Conservation (phyloP, 2,888 invertebrate genomes). For the Empis livida region DNA sequence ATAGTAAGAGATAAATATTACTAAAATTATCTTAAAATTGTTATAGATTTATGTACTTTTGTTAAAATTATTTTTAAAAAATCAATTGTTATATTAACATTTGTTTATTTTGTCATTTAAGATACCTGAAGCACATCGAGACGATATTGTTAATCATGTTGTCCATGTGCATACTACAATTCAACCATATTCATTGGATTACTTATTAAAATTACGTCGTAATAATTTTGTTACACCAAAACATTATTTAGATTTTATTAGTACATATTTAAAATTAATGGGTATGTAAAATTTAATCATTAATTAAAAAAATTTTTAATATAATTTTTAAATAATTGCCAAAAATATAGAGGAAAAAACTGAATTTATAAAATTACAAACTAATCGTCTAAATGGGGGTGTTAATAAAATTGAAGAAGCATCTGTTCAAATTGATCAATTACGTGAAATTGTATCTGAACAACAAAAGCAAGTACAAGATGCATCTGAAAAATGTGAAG, state of each 20-base stretch:
- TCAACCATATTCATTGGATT: conserved; percentile 56
- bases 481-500: conserved; percentile 70
- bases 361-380: conserved; percentile 26
- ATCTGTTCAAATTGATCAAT: conserved; percentile 60
- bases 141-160: conserved; percentile 66
- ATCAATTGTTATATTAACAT: no score
- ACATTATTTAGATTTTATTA: conserved; percentile 79
- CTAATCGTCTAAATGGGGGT: conserved; percentile 30
- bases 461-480: conserved; percentile 73
- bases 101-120: no score
- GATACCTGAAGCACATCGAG: conserved; percentile 53
- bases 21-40: no score
- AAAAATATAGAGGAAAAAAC: conserved; percentile 32
- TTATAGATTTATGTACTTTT: no score
- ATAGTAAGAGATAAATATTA: no score
- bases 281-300: conserved; percentile 37
- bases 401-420: conserved; percentile 63
- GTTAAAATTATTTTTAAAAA: no score
- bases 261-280: conserved; percentile 61
- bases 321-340: no score
- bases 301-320: no score
- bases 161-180: conserved; percentile 75
- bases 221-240: conserved; percentile 85
- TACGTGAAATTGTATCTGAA: conserved; percentile 66
- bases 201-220: conserved; percentile 56